These are phyloP conservation scores for Lichenostomus cassidix DNA, from an alignment of 2,113 vertebrate species.

Conservation along the genomic window DNA sequence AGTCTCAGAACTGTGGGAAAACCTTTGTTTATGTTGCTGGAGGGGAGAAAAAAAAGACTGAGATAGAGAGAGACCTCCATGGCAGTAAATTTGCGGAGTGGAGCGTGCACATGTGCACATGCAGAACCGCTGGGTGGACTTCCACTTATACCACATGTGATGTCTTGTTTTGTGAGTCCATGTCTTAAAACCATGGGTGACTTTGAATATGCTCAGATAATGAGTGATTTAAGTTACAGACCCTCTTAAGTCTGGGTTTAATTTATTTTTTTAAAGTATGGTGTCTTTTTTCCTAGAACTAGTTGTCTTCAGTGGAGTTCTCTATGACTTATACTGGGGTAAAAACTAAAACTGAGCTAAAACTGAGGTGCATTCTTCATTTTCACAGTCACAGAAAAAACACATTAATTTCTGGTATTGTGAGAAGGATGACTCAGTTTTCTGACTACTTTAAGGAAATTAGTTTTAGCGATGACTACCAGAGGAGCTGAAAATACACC, in stretches of 20 bases:
- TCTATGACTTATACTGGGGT: not conserved
- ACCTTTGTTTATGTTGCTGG: conserved; percentile 48
- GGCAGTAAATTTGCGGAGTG: not conserved
- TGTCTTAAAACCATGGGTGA: not conserved
- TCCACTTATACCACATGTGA: not conserved
- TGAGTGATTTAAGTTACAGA: not conserved
- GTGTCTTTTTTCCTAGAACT: not conserved
- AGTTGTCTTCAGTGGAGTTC: not conserved
- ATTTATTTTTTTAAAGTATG: not conserved
- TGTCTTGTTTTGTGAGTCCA: not conserved
- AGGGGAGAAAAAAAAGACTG: not conserved
- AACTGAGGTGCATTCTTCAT: not conserved
- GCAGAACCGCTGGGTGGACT: not conserved
- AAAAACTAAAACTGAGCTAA: not conserved
- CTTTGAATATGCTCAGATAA: not conserved
- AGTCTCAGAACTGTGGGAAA: conserved; percentile 64
- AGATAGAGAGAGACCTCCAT: conserved; percentile 35
- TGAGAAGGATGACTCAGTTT: not conserved
- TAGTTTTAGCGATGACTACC: not conserved
- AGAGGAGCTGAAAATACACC: not conserved
- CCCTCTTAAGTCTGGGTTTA: not conserved
- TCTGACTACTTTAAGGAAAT: not conserved
- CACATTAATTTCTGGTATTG: not conserved
- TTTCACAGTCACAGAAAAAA: not conserved
- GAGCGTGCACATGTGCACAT: not conserved